These are phyloP conservation scores for Dolichotis patagonum DNA, from an alignment of 2,113 vertebrate species.

Conservation along the genomic window DNA sequence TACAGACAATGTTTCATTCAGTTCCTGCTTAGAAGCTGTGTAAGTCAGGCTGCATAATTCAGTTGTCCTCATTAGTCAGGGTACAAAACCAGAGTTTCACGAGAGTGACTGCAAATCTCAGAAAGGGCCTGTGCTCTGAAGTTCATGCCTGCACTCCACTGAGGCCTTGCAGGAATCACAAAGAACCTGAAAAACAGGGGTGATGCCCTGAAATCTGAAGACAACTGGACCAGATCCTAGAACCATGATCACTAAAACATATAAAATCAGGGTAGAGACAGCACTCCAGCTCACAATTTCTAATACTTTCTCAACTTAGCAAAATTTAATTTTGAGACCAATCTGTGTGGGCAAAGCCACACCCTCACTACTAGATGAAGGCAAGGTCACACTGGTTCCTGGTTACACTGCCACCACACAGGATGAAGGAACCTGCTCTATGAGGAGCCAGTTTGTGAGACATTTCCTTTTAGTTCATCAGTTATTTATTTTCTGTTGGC, in stretches of 20 bases:
- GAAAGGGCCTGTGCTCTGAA: neutral
- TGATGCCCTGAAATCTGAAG: neutral
- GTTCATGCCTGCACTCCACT: neutral
- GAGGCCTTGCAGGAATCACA: neutral
- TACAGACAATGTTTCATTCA: neutral
- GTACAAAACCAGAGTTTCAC: neutral
- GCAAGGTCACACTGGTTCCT: neutral
- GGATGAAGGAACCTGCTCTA: neutral
- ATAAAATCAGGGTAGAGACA: neutral
- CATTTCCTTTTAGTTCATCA: neutral
- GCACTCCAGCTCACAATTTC: neutral
- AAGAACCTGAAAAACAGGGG: neutral
- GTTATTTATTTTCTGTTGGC: neutral
- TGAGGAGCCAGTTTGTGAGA: neutral
- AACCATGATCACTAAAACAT: neutral
- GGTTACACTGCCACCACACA: neutral
- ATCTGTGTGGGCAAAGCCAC: neutral
- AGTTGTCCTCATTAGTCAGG: neutral
- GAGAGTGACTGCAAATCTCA: neutral
- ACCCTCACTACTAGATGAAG: neutral
- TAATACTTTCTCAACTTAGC: neutral
- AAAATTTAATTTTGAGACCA: constrained; percentile 3
- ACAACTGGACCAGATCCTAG: neutral
- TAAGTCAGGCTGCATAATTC: neutral
- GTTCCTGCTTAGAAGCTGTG: neutral